Evolutionary conservation across 2,797 vertebrate species (phyloP).

Genomic region (Oceanodroma leucorhoa): DNA sequence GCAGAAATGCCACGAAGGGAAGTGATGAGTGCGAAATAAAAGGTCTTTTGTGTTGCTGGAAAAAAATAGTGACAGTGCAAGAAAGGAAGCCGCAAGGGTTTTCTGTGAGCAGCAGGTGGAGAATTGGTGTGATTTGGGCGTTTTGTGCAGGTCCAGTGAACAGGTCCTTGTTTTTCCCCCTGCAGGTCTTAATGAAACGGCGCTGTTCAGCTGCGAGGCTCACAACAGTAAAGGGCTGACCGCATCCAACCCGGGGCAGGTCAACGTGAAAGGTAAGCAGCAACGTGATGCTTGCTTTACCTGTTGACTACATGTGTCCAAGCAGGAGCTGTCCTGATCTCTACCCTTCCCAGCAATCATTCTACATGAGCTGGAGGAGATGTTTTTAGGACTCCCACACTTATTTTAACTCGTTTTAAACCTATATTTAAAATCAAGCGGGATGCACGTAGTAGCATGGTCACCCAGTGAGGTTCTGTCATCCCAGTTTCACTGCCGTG

Average conservation of each 20-base stretch:
- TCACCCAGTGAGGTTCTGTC: background rate
- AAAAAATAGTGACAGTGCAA: background rate
- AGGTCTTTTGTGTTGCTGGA: background rate
- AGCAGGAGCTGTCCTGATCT: background rate
- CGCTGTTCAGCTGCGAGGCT: conserved; percentile 91
- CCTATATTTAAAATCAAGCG: background rate
- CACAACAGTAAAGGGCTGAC: conserved; percentile 88
- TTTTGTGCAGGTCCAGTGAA: background rate
- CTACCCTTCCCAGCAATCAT: background rate
- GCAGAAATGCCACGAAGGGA: rapidly evolving
- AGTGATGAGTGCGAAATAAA: background rate
- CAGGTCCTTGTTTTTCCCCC: background rate
- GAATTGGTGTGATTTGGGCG: background rate
- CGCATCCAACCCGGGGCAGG: conserved; percentile 81
- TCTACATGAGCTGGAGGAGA: background rate
- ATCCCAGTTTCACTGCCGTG: background rate
- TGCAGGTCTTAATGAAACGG: conserved; percentile 82
- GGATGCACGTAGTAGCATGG: rapidly evolving
- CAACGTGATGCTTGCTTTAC: background rate
- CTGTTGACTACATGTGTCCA: background rate
- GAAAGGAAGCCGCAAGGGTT: background rate
- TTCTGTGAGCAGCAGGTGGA: background rate
- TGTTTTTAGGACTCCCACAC: background rate
- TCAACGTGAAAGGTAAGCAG: conserved; percentile 90
- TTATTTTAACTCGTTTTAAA: background rate